Evolutionary conservation across 2,888 invertebrate genomes (phyloP), one percentile per base, ranked within the genome.

Genomic region (Athalia rosae): DNA sequence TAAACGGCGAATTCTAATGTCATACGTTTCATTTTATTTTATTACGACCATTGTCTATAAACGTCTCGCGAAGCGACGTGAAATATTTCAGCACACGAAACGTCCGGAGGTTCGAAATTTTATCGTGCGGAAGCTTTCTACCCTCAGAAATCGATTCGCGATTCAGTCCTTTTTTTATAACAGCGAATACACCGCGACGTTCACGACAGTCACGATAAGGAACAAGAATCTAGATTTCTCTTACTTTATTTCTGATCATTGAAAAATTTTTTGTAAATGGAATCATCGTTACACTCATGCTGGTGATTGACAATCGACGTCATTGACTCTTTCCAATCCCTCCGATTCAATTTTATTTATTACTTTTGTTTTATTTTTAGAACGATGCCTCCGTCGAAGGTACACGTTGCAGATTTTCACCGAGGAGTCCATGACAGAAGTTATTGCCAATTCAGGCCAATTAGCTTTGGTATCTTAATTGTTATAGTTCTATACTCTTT

Each of bases 401-500:
- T 28, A 53, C 53, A 50, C 15, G 64, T 45, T 64, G 47, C 64
- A 64, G 45, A 64, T 64, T 64, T 64, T 47, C 47, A 64, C 45
- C 64, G 45, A 28, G 28, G 64, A 64, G 64, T 64, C 64, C 50
- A 67, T 53, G 67, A 67, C 67, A 67, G 45, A 71, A 71, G 71
- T 81, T 81, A 62, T 80, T 80, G 78, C 79, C 86, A 89, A 89
- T 89, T 89, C 85, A 88, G 89, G 88, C 85, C 89, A 89, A 89
- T 89, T 89, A 89, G 87, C 76, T 81, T 82, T 56, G 79, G 81
- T 82, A 84, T 88, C 84, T 83, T 89, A 89, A 89, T 89, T 89
- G 87, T 85, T 83, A 81, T 81, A 78, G 79, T 83, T 81, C 8
- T 61, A 53, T 53, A 71, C 58, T 58, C 56, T 71, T 58, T 45